Conservation (phyloP, 35 echinoderm and acorn worm species). For the Heliocidaris erythrogramma region DNA sequence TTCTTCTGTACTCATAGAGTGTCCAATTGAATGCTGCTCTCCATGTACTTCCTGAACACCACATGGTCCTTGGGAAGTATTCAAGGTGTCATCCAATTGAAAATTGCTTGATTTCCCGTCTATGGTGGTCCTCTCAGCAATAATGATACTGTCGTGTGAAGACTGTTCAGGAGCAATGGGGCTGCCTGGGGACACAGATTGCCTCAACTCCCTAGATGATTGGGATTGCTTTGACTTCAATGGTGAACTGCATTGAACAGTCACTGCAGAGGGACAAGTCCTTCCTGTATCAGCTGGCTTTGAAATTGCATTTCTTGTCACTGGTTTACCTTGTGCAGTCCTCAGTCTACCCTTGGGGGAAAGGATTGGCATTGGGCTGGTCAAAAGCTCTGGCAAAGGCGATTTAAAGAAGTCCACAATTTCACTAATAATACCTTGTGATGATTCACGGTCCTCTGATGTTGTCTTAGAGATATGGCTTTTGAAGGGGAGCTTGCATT, state of each 20-base stretch:
- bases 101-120: neutral
- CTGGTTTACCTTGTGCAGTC: constrained; percentile 7
- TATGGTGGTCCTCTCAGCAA: neutral
- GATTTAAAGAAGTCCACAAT: constrained; percentile 43
- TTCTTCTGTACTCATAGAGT: neutral
- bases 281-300: neutral
- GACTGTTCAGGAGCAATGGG: neutral
- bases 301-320: neutral
- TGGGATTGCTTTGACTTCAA: neutral
- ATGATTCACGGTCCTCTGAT: neutral
- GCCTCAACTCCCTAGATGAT: neutral
- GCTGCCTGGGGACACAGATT: neutral
- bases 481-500: neutral
- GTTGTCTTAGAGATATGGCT: neutral
- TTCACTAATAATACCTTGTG: neutral
- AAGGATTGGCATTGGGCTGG: constrained; percentile 4
- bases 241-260: neutral
- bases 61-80: neutral
- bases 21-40: neutral
- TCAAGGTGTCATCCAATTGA: neutral
- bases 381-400: constrained; percentile 20
- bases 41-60: neutral
- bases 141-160: neutral
- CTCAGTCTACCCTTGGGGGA: neutral
- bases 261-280: neutral